Base-by-base conservation (phyloP, 2,888 invertebrate species). In the Alviniconcha strummeri region DNA sequence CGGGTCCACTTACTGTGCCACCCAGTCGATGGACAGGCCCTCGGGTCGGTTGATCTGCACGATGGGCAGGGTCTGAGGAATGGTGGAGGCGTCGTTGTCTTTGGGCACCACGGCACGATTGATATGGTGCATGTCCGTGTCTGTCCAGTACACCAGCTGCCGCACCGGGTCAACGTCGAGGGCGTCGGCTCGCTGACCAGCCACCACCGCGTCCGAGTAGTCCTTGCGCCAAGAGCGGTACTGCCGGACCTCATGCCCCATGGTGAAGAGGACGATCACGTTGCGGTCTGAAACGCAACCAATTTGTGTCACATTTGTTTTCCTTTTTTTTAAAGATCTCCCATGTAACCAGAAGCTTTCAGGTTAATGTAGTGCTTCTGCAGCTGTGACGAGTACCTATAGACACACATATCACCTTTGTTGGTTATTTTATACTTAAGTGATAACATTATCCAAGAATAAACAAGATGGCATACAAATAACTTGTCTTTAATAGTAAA, bases 21-120 rank as follows among this genome's bases (percentile, higher is more conserved):
- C 95, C 96, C 98, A 99, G 94, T 99, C 99, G 0, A 99, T 96
- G 0, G 98, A 97, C 0, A 99, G 94, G 0, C 97, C 97, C 0
- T 97, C 97, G 0, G 98, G 98, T 17, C 91, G 89, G 9, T 83
- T 67, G 7, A 90, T 81, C 55, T 81, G 86, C 11, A 96, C 96
- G 94, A 97, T 96, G 88, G 97, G 96, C 60, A 98, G 94, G 93
- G 98, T 97, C 93, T 98, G 98, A 96, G 83, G 97, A 97, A 83
- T 83, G 5, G 87, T 86, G 96, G 3, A 83, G 55, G 88, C 83
- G 81, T 88, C 89, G 88, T 96, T 96, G 72, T 90, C 90, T 60
- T 91, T 88, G 2, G 98, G 95, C 96, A 98, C 77, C 82, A 82
- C 97, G 0, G 98, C 98, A 0, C 99, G 95, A 93, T 97, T 97